These are phyloP conservation scores for Eurystomus glaucurus DNA, from an alignment of 2,797 vertebrate species.

Conservation along the genomic window DNA sequence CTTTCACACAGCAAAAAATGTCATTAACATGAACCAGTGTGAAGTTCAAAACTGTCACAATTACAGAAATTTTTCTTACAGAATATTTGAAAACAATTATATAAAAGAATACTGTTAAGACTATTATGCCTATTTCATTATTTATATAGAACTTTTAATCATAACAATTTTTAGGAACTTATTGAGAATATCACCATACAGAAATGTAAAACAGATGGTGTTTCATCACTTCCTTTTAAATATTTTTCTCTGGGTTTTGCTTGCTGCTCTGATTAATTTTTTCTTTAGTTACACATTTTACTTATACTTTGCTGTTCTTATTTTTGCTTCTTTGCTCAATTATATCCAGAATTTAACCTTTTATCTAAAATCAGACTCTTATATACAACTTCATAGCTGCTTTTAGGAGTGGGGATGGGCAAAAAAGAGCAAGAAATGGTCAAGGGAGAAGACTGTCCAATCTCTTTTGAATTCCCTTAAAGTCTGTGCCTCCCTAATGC, in stretches of 20 bases:
- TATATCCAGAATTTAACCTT: background rate
- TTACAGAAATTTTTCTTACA: background rate
- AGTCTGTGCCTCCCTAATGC: background rate
- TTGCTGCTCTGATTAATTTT: background rate
- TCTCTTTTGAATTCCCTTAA: background rate
- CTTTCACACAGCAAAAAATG: background rate
- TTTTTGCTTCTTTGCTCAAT: background rate
- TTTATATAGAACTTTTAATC: background rate
- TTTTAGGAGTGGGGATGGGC: background rate
- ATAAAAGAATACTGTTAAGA: background rate
- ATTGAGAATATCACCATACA: background rate
- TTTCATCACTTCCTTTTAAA: background rate
- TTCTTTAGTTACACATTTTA: background rate
- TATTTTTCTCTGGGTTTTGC: background rate
- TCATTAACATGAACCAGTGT: background rate
- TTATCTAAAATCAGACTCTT: background rate
- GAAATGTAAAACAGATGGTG: background rate
- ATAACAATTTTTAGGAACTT: background rate
- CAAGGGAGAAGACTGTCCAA: rapidly evolving
- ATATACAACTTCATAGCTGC: background rate
- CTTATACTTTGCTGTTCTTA: background rate
- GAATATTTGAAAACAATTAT: background rate
- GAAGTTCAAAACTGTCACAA: background rate
- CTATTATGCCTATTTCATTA: background rate
- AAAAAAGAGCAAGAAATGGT: background rate